phyloP scores from a whole-genome alignment of 2,888 invertebrate species.

The Drosophila putrida region DNA sequence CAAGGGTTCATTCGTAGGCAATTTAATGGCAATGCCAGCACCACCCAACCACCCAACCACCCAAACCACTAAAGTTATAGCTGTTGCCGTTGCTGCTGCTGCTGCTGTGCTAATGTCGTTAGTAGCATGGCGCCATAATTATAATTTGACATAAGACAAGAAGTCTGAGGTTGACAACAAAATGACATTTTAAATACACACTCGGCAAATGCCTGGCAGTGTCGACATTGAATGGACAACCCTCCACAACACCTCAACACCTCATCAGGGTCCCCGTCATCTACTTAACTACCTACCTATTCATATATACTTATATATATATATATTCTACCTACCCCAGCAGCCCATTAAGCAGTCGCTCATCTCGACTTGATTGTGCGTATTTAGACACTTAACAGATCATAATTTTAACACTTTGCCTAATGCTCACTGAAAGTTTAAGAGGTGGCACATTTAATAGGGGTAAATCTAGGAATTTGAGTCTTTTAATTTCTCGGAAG shows the following conservation, averaged over 20 bases:
- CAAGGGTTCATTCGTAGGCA: conserved; percentile 76
- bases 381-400: conserved; percentile 79
- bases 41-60: conserved; percentile 5
- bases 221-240: conserved; percentile 50
- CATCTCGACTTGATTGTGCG: conserved; percentile 41
- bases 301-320: not conserved
- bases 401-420: conserved; percentile 80
- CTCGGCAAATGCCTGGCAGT: conserved; percentile 29
- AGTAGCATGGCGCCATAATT: conserved; percentile 76
- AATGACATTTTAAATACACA: conserved; percentile 82
- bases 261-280: not conserved
- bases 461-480: not conserved
- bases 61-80: conserved; percentile 12
- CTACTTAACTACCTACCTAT: not conserved
- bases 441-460: conserved; percentile 22
- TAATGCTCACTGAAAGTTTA: conserved; percentile 53
- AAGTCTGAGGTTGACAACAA: conserved; percentile 83
- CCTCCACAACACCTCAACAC: conserved; percentile 22
- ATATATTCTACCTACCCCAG: not conserved
- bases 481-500: not conserved
- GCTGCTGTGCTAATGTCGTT: conserved; percentile 70
- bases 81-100: conserved; percentile 30
- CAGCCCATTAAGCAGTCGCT: conserved; percentile 32
- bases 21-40: conserved; percentile 67
- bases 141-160: conserved; percentile 83